Percentiles rank a stretch among this genome's conserved stretches.
Evolutionary conservation across 2,113 vertebrate genomes (phyloP).

Genomic region (Melozone crissalis): DNA sequence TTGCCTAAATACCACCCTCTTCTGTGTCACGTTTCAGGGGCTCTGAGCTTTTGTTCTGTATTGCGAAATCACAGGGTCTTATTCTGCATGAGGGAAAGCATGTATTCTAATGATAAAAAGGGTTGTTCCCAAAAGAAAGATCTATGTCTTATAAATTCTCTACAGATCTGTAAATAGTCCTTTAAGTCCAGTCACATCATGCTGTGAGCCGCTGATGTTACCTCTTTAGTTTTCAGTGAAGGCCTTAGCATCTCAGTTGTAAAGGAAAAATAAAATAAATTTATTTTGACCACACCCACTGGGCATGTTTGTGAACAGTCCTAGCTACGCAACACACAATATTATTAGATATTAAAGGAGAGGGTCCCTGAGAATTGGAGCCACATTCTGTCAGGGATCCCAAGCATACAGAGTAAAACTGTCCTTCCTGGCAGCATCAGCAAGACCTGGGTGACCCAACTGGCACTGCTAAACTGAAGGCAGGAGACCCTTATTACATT

Average conservation of each 20-base stretch:
- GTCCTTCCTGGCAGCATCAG: neutral
- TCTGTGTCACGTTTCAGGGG: neutral
- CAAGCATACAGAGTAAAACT: neutral
- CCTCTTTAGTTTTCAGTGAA: constrained; percentile 42
- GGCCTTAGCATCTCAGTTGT: neutral
- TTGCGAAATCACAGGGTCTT: neutral
- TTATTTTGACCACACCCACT: neutral
- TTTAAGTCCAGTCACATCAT: neutral
- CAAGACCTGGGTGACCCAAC: neutral
- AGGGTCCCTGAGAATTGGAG: neutral
- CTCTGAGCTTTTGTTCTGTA: neutral
- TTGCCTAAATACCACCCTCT: neutral
- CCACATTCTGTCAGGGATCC: neutral
- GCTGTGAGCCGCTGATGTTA: neutral
- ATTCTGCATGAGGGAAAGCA: neutral
- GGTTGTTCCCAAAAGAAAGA: neutral
- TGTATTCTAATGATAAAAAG: neutral
- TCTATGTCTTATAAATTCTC: neutral
- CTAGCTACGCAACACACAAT: neutral
- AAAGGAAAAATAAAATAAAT: neutral
- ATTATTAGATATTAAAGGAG: neutral
- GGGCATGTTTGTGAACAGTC: neutral
- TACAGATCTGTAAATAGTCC: neutral
- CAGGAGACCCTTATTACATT: neutral
- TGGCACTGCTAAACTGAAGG: neutral